Base-by-base conservation (phyloP, 2,888 invertebrate genomes). In the Cheilosia variabilis region DNA sequence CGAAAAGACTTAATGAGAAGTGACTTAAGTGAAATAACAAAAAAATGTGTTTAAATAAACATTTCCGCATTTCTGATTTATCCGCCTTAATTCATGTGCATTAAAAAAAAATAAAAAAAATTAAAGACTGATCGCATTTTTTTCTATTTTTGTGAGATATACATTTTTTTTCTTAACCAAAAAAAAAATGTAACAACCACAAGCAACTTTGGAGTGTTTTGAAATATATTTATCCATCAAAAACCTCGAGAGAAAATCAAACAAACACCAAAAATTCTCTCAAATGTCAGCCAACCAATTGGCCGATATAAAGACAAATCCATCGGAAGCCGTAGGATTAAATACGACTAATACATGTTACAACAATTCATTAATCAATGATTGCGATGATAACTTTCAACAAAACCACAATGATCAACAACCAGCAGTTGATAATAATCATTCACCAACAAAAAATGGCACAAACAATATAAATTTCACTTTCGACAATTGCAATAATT, bases 211-310 rank as follows among this genome's bases (percentile, higher is more conserved):
- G 37, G 65, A 31, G 45, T 60, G 43, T 66, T 10, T 60, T 3
- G 22, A 55, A 27, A 17, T 10, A 43, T 57, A 57, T 47, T 58
- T 15, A 37, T 37, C 71, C 43, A 50, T 58, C 43, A 45, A 27
- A 6, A 37, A 37, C 24, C 1, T 41, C n/a, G 31, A 19, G 17
- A n/a, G 13, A 47, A 62, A 57, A 73, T 43, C 24, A 53, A 53
- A 62, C 63, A 68, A 43, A 24, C 19, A 41, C 24, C 27, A 78
- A 57, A 81, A 87, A 73, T 52, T 53, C 31, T 69, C 63, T 87
- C 87, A 82, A 82, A 87, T 82, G 87, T 87, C 87, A 82, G 88
- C 82, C 88, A 88, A 89, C 55, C 88, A 87, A 82, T 87, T 87
- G 81, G 80, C 81, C 65, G 87, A 71, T 80, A 82, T 80, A 77